Conservation (phyloP, 2,113 vertebrate species). For the Alectura lathami region DNA sequence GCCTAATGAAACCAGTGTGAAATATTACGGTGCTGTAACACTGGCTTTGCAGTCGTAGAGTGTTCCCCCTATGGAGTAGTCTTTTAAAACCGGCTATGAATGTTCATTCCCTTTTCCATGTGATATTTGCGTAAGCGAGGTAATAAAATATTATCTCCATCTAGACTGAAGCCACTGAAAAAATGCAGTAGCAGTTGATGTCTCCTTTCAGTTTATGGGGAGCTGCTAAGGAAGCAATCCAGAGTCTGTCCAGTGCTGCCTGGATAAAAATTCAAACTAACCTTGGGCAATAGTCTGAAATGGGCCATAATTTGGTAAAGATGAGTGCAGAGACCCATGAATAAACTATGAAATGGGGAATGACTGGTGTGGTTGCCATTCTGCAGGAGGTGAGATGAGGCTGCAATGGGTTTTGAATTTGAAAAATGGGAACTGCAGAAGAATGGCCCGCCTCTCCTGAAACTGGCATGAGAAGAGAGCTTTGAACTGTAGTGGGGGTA, state of each 20-base stretch:
- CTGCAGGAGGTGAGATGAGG: background rate
- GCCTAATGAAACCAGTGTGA: conserved; percentile 17
- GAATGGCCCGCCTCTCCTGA: background rate
- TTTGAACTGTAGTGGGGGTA: background rate
- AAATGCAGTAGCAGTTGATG: background rate
- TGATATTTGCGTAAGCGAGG: background rate
- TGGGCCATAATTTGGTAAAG: background rate
- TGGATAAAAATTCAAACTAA: conserved; percentile 25
- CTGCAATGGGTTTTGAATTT: background rate
- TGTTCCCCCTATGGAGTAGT: background rate
- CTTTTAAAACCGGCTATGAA: conserved; percentile 1
- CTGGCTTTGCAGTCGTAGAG: background rate
- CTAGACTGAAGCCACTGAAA: background rate
- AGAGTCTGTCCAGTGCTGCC: background rate
- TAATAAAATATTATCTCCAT: conserved; percentile 25
- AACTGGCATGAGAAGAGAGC: background rate
- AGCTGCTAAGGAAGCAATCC: background rate
- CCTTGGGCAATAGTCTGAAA: conserved; percentile 1
- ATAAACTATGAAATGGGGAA: background rate
- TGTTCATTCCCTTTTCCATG: background rate
- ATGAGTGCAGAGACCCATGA: background rate
- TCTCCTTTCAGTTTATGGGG: background rate
- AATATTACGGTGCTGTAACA: background rate
- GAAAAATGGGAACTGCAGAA: background rate
- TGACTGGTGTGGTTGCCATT: background rate